phyloP scores from a whole-genome alignment of 2,113 vertebrate species.

The Rhizomys pruinosus region DNA sequence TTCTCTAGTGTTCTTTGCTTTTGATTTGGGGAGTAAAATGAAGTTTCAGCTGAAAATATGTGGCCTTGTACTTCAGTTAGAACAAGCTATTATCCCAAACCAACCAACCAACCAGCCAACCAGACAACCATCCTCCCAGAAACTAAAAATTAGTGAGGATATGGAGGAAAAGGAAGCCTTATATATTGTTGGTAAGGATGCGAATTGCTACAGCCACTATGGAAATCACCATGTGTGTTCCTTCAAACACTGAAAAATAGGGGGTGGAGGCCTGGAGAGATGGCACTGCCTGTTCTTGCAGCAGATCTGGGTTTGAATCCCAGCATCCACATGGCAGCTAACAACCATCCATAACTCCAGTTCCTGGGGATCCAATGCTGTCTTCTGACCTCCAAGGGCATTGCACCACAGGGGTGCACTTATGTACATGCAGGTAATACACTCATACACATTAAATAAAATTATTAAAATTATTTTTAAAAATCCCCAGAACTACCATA shows the following conservation, averaged over 20 bases:
- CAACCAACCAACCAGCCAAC: not conserved
- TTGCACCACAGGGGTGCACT: no score
- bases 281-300: no score
- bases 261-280: no score
- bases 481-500: not conserved
- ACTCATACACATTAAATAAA: no score
- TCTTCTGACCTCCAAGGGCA: no score
- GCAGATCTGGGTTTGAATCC: no score
- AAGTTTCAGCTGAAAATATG: not conserved
- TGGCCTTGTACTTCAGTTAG: not conserved
- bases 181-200: not conserved
- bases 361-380: no score
- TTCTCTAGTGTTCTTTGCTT: not conserved
- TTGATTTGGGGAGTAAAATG: not conserved
- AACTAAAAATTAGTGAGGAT: not conserved
- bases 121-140: not conserved
- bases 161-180: not conserved
- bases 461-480: no score
- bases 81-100: not conserved
- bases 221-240: not conserved
- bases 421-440: no score
- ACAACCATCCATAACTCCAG: no score
- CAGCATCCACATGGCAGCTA: no score
- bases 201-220: not conserved
- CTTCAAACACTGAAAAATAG: no score